Percentiles rank a stretch among this genome's conserved stretches.
Conservation (phyloP, 2,797 vertebrate species). For the Typhlichthys eigenmanni region DNA sequence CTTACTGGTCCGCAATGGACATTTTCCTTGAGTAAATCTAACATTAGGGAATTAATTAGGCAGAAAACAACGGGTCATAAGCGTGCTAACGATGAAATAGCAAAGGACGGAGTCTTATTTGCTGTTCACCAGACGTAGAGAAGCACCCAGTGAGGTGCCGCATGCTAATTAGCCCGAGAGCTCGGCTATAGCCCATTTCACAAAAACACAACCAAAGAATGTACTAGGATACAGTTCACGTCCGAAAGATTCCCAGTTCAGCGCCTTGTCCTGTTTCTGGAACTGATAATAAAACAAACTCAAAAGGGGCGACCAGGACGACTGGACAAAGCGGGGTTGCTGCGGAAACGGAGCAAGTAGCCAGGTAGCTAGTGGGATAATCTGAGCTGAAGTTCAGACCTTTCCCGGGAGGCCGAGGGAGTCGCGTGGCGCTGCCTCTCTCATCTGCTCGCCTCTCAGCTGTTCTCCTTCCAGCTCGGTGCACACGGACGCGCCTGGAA, state of each 20-base stretch:
- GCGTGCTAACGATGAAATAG: constrained; percentile 77
- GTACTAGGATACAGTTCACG: constrained; percentile 16
- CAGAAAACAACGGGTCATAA: constrained; percentile 79
- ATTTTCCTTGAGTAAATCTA: constrained; percentile 71
- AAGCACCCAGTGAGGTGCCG: constrained; percentile 40
- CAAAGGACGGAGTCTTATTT: constrained; percentile 67
- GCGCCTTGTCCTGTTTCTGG: constrained; percentile 8
- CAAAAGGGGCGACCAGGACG: neutral
- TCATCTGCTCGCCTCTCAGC: constrained; percentile 22
- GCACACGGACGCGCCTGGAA: constrained; percentile 9
- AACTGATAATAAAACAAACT: neutral
- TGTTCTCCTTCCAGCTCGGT: constrained; percentile 16
- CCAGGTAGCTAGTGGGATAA: neutral
- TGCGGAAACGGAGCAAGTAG: neutral
- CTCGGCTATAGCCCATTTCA: constrained; percentile 41
- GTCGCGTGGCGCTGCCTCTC: constrained; percentile 10
- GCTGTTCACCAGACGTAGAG: constrained; percentile 54
- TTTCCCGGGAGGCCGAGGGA: constrained; percentile 2
- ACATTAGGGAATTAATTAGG: constrained; percentile 81
- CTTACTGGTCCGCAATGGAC: constrained; percentile 57
- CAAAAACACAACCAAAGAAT: constrained; percentile 6
- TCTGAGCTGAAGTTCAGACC: neutral
- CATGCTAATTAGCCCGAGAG: constrained; percentile 62
- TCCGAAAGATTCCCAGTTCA: constrained; percentile 5
- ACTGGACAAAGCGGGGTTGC: no score